Percentiles rank a stretch among this genome's conserved stretches.
phyloP scores from a whole-genome alignment of 2,113 vertebrate genomes.

The Burhinus bistriatus region DNA sequence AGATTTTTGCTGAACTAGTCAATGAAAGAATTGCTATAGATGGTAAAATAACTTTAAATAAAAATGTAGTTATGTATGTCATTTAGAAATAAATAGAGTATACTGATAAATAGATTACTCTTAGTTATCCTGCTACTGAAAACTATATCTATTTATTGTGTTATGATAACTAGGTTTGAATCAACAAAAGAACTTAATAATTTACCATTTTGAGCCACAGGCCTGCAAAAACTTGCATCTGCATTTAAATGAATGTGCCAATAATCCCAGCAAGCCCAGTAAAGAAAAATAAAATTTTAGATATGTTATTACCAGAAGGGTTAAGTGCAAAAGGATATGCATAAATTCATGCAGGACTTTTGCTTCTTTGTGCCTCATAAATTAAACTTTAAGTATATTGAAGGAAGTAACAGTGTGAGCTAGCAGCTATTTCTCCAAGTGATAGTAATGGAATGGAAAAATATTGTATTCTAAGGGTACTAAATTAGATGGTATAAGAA shows the following conservation, averaged over 20 bases:
- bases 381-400: background rate
- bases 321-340: background rate
- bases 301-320: background rate
- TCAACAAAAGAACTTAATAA: background rate
- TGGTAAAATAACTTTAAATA: background rate
- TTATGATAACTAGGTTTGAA: background rate
- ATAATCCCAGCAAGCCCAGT: background rate
- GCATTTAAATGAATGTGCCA: background rate
- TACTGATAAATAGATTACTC: background rate
- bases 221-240: background rate
- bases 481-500: background rate
- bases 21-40: background rate
- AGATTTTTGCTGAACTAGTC: background rate
- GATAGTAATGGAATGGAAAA: background rate
- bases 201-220: background rate
- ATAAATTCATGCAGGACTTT: background rate
- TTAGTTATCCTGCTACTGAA: background rate
- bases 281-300: background rate
- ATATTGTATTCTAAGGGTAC: background rate
- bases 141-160: background rate
- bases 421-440: background rate
- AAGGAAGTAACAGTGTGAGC: background rate
- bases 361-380: background rate
- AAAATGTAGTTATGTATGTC: background rate
- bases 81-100: background rate